Conservation (phyloP, 2,888 invertebrate species). For the Scaptomyza reducta region DNA sequence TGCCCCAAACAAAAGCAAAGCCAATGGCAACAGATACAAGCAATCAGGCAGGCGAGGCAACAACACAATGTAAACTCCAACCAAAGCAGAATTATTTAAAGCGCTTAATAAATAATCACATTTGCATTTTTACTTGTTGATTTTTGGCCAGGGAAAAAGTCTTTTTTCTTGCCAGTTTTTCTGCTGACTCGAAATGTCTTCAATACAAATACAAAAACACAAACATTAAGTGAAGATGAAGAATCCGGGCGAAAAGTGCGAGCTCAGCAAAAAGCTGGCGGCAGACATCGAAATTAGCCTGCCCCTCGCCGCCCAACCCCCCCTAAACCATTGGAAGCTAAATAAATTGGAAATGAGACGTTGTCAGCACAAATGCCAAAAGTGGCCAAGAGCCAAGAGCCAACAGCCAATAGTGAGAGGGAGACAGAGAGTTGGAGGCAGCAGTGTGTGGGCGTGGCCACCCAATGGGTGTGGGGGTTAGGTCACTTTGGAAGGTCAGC, state of each 20-base stretch:
- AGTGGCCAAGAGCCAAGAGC: slow-evolving; percentile 37
- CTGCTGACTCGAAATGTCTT: slow-evolving; percentile 45
- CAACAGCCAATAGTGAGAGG: neutral
- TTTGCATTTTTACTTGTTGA: slow-evolving; percentile 82
- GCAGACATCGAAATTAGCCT: slow-evolving; percentile 55
- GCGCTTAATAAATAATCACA: slow-evolving; percentile 79
- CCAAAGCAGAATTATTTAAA: slow-evolving; percentile 63
- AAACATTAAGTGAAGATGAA: neutral
- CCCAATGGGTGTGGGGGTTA: slow-evolving; percentile 6
- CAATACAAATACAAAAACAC: slow-evolving; percentile 6
- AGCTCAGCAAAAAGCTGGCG: slow-evolving; percentile 44
- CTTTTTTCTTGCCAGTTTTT: slow-evolving; percentile 32
- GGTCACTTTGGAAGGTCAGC: neutral
- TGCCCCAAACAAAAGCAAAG: too few species aligned
- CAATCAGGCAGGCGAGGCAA: neutral
- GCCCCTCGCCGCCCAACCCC: neutral
- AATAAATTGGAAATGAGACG: slow-evolving; percentile 76
- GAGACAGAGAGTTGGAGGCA: neutral
- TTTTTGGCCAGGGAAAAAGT: slow-evolving; percentile 55
- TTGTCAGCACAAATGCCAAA: slow-evolving; percentile 72
- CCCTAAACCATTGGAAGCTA: slow-evolving; percentile 62
- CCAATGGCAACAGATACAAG: neutral
- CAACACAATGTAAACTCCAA: slow-evolving; percentile 14
- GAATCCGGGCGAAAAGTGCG: slow-evolving; percentile 52
- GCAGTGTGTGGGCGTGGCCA: slow-evolving; percentile 44